Evolutionary conservation across 2,113 vertebrate genomes (phyloP).

Genomic region (Sisor rabdophorus): DNA sequence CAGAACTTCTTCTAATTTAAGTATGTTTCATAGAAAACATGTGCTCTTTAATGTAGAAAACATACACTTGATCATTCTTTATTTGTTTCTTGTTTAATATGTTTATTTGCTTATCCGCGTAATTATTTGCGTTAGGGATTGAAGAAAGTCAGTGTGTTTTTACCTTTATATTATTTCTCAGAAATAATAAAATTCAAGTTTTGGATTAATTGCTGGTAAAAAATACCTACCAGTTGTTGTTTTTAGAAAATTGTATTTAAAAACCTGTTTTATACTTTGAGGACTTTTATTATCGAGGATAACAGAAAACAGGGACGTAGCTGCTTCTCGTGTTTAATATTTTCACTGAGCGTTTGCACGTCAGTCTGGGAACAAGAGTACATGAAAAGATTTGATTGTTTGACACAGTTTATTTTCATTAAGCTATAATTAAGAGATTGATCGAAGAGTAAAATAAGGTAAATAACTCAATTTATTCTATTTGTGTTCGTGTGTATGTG

Average conservation of each 20-base stretch:
- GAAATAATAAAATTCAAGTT: not conserved
- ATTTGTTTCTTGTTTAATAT: not conserved
- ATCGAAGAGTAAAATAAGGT: not conserved
- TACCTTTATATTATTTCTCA: not conserved
- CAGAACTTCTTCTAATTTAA: too few species aligned
- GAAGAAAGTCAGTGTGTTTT: not conserved
- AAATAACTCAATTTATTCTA: not conserved
- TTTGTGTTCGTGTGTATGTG: not conserved
- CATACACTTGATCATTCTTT: not conserved
- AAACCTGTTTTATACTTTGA: not conserved
- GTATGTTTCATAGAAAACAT: not conserved
- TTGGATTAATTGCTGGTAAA: not conserved
- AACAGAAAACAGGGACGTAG: not conserved
- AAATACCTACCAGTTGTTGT: not conserved
- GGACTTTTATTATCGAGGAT: constrained; percentile 9
- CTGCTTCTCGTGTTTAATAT: not conserved
- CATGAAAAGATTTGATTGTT: not conserved
- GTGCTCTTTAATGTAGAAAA: not conserved
- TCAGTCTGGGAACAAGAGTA: too few species aligned
- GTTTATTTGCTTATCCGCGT: not conserved
- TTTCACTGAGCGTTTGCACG: not conserved
- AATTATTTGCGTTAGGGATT: not conserved
- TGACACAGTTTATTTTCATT: not conserved
- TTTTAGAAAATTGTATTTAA: not conserved
- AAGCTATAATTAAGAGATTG: not conserved